These are phyloP conservation scores for Trachythela sp. DNA, from an alignment of 64 coral and sea anemone genomes.

Conservation along the genomic window DNA sequence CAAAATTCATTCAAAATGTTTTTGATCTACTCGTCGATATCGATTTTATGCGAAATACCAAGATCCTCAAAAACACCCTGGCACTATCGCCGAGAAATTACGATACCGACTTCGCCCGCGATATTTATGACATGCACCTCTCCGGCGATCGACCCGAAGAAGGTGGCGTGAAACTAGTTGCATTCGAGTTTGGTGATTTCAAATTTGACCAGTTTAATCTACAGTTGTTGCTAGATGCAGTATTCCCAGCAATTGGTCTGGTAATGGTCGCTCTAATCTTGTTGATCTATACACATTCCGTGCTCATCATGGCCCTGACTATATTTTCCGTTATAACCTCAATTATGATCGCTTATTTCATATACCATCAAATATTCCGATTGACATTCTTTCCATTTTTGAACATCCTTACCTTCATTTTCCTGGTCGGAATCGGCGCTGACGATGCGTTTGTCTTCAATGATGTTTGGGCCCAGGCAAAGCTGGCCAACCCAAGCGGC, in stretches of 20 bases:
- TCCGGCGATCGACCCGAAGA: constrained; percentile 16
- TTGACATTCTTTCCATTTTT: constrained; percentile 89
- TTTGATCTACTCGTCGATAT: not conserved
- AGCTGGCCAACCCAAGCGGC: constrained; percentile 48
- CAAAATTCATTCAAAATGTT: not conserved
- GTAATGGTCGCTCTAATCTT: constrained; percentile 63
- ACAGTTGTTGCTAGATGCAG: constrained; percentile 58
- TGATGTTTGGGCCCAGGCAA: constrained; percentile 80
- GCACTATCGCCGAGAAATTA: not conserved
- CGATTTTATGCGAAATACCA: not conserved
- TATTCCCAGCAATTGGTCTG: constrained; percentile 84
- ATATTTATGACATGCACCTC: constrained; percentile 66
- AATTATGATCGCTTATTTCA: constrained; percentile 78
- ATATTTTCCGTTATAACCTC: constrained; percentile 80
- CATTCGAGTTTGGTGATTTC: constrained; percentile 61
- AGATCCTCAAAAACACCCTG: not conserved
- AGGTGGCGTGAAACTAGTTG: constrained; percentile 65
- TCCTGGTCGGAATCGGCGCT: constrained; percentile 91
- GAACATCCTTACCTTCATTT: constrained; percentile 85
- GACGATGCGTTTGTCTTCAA: constrained; percentile 94
- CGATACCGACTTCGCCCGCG: not conserved
- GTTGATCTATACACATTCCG: constrained; percentile 89
- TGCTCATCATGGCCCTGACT: constrained; percentile 68
- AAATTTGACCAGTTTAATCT: constrained; percentile 85
- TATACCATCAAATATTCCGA: constrained; percentile 70